phyloP scores from a whole-genome alignment of 2,888 invertebrate genomes.

The Callosobruchus maculatus region DNA sequence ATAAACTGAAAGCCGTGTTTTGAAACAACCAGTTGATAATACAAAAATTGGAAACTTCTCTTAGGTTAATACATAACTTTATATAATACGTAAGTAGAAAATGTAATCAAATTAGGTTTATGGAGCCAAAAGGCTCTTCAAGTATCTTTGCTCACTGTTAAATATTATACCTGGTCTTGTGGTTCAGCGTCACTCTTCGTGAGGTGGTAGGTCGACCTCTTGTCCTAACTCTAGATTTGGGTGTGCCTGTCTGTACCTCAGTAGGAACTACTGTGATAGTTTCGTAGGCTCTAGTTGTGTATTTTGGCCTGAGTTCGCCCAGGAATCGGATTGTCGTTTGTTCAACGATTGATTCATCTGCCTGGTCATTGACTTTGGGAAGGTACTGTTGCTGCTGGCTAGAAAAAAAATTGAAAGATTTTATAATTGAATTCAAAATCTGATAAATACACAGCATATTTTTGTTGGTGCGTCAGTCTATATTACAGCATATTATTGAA shows the following conservation, averaged over 20 bases:
- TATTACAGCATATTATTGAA: no score
- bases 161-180: background rate
- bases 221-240: constrained; percentile 23
- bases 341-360: background rate
- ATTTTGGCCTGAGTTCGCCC: constrained; percentile 44
- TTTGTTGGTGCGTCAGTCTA: no score
- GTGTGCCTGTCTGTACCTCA: constrained; percentile 21
- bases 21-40: no score
- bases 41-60: no score
- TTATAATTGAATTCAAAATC: no score
- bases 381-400: constrained; percentile 7
- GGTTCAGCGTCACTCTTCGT: constrained; percentile 1
- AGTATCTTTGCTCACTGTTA: background rate
- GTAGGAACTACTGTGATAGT: constrained; percentile 13
- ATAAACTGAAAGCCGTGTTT: no score
- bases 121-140: no score
- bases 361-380: background rate
- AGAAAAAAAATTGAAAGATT: background rate
- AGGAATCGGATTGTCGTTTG: constrained; percentile 35
- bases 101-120: no score
- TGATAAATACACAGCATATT: no score
- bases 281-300: constrained; percentile 22
- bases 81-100: no score
- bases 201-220: constrained; percentile 21
- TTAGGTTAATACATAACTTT: no score